Evolutionary conservation across 2,797 vertebrate genomes (phyloP).

Genomic region (Darevskia nairensis): DNA sequence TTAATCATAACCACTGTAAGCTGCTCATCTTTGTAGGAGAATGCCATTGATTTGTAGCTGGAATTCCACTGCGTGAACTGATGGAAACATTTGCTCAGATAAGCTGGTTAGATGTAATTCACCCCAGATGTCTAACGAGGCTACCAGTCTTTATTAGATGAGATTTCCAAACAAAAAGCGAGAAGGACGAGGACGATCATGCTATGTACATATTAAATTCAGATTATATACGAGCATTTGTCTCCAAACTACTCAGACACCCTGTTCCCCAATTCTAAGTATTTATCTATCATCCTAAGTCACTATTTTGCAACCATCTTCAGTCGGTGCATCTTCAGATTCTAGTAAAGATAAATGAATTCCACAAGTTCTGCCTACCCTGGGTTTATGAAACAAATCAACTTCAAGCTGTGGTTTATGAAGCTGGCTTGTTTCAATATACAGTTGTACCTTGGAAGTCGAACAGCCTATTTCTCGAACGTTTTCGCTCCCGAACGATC

Average conservation of each 20-base stretch:
- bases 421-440: too few relatives aligned
- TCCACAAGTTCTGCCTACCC: too few relatives aligned
- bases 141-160: constrained; percentile 52
- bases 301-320: too few relatives aligned
- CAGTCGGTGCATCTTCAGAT: too few relatives aligned
- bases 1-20: constrained; percentile 52
- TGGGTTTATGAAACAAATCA: neutral
- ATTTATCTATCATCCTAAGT: too few relatives aligned
- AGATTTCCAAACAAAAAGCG: constrained; percentile 53
- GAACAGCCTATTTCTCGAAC: too few relatives aligned
- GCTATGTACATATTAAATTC: neutral
- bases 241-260: neutral
- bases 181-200: constrained; percentile 26
- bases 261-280: too few relatives aligned
- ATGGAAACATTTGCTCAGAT: constrained; percentile 58
- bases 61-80: constrained; percentile 20
- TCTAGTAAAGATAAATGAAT: too few relatives aligned
- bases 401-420: neutral
- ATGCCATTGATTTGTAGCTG: constrained; percentile 23
- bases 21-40: constrained; percentile 30
- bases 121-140: constrained; percentile 46
- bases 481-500: too few relatives aligned
- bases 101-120: constrained; percentile 59
- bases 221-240: neutral
- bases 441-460: too few relatives aligned